Evolutionary conservation across 2,888 invertebrate genomes (phyloP), one percentile per base, ranked within the genome.

Genomic region (Cephus rjabovi): DNA sequence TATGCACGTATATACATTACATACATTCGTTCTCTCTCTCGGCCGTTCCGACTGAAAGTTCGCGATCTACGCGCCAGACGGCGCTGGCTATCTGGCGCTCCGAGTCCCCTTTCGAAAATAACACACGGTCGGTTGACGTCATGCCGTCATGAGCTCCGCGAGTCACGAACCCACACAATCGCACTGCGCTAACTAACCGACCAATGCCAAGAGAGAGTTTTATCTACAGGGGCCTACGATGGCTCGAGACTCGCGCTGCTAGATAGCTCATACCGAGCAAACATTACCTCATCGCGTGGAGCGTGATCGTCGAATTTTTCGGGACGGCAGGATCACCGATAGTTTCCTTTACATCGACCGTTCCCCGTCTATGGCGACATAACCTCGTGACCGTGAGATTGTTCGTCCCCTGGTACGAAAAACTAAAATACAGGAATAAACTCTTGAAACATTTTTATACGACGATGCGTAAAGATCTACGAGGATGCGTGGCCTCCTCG

Each of bases 71-170:
- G 82, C 84, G 77, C 74, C 34, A 81, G 80, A 73, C 77, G 84
- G 77, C 85, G 87, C 81, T 73, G 80, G 23, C 56, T 56, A 56
- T 23, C 56, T 76, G 74, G 79, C 81, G 80, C 77, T 56, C 85
- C 87, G 87, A 89, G 89, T 89, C 90, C 88, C 88, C 90, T 91
- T 91, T 91, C 90, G 89, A 91, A 91, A 91, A 91, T 90, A 91
- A 91, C 90, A 90, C 90, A 88, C 89, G 88, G 88, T 85, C 86
- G 90, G 89, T 87, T 91, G 90, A 91, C 91, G 91, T 91, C 91
- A 91, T 89, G 87, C 88, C 85, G 85, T 87, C 85, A 87, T 83
- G 85, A 84, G 71, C 71, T 71, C 31, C 33, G 33, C 71, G 71
- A 71, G 71, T 71, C 71, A 71, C 71, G 71, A 33, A 71, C 71